phyloP scores from a whole-genome alignment of 2,888 invertebrate genomes.

The Hydraecia micacea region DNA sequence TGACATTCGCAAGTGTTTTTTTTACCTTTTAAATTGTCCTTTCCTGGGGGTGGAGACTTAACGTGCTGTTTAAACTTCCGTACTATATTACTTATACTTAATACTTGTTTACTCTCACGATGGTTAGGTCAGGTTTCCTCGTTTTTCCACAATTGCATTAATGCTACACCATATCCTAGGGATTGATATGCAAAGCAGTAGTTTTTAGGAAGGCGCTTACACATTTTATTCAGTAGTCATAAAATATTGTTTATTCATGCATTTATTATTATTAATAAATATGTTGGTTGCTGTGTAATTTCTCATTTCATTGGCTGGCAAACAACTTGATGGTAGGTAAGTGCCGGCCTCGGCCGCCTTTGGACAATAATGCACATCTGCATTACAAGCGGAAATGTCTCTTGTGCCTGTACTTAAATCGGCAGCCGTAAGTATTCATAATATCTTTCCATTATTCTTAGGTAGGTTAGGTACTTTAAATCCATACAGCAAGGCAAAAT shows the following conservation, averaged over 20 bases:
- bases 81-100: too few species aligned
- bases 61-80: neutral
- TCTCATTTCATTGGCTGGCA: neutral
- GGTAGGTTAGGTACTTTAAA: too few species aligned
- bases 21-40: too few species aligned
- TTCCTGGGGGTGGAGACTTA: neutral
- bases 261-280: slow-evolving; percentile 11
- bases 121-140: neutral
- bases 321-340: neutral
- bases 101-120: too few species aligned
- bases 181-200: neutral
- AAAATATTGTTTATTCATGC: neutral
- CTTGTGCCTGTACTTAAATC: neutral
- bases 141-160: neutral
- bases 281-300: neutral
- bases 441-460: too few species aligned
- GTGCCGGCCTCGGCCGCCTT: neutral
- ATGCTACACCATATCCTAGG: neutral
- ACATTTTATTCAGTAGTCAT: slow-evolving; percentile 2
- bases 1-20: neutral
- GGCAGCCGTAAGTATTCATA: neutral
- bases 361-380: neutral
- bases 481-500: too few species aligned
- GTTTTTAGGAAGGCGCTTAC: slow-evolving; percentile 19
- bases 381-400: neutral